Base-by-base conservation (phyloP, 2,797 vertebrate species). In the Syngnathus rostellatus region DNA sequence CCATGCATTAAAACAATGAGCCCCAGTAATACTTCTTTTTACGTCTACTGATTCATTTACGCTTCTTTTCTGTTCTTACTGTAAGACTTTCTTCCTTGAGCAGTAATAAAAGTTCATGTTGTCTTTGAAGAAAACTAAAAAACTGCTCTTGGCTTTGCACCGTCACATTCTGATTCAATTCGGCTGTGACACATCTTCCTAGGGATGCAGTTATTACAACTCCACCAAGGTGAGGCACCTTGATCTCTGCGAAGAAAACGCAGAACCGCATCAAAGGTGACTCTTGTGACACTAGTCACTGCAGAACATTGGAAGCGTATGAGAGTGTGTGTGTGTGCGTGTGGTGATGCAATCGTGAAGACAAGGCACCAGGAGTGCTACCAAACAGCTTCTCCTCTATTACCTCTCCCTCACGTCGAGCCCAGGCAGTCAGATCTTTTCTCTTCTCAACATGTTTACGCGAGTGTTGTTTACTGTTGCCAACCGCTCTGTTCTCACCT, bases 191-290 rank as follows among this genome's bases (percentile, higher is more conserved):
- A 43, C 6, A 19, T 62, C 11, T 41, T 12, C 41, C 10, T 61
- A 7, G 23, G 16, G 54, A 55, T 55, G 10, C 23, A 31, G 54
- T 55, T 55, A 37, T 55, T 37, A 37, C 54, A 31, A 55, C 9
- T 55, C 54, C 23, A n/a, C 37, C 11, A 58, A 63, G 67, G 68
- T 74, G 70, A 75, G 46, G 63, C 50, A 62, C 67, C 60, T 51
- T 58, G 39, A 73, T 78, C 71, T 77, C 61, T 81, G 68, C 68
- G 66, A 70, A 72, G 62, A 70, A 70, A 68, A 39, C 46, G n/a
- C 37, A 7, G 9, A 40, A 8, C n/a, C 8, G 10, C 54, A 68
- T 80, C 65, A 76, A 79, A 79, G 59, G 60, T 68, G 38, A 31
- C 37, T 14, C 39, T 37, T 70, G 62, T 45, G 16, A 74, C 75